Conservation (phyloP, 1,140 invertebrate genomes). For the Bilobella aurantiaca region DNA sequence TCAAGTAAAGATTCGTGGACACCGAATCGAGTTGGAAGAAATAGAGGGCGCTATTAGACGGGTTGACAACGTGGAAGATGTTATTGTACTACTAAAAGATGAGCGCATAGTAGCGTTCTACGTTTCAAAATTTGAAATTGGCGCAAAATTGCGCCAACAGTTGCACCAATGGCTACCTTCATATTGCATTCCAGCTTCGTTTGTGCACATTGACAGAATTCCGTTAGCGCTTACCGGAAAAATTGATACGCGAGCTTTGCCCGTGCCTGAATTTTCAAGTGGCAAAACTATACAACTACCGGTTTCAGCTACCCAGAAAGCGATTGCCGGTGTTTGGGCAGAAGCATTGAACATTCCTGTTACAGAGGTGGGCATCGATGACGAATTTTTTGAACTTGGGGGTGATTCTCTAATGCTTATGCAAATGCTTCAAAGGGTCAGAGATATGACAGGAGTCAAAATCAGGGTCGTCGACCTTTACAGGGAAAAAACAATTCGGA, state of each 20-base stretch:
- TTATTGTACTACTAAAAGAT: neutral
- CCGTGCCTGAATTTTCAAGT: neutral
- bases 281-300: neutral
- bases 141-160: neutral
- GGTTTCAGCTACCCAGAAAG: neutral
- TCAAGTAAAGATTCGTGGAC: neutral
- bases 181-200: neutral
- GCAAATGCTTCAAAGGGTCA: neutral
- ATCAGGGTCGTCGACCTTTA: neutral
- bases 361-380: neutral
- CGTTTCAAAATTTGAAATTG: neutral
- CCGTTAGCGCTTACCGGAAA: neutral
- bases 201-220: neutral
- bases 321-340: neutral
- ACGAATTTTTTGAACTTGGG: neutral
- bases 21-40: neutral
- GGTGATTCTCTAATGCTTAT: neutral
- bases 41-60: neutral
- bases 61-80: neutral
- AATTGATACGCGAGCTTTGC: neutral
- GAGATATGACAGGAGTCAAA: neutral
- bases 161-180: neutral
- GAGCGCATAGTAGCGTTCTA: neutral
- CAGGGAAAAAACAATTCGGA: neutral
- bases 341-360: neutral